phyloP scores from a whole-genome alignment of 2,113 vertebrate species.

The Tonatia bakeri region DNA sequence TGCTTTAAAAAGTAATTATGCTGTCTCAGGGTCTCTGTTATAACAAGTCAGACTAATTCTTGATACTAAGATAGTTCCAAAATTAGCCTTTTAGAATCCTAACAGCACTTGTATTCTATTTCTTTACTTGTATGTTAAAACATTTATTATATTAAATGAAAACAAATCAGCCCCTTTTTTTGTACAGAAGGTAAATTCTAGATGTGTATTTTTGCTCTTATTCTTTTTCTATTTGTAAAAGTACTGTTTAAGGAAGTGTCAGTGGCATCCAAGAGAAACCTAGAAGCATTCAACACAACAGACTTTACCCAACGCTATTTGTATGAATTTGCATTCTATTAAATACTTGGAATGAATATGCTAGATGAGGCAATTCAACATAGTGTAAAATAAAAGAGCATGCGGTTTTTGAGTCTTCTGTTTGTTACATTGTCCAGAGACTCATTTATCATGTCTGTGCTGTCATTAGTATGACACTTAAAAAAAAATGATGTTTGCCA shows the following conservation, averaged over 20 bases:
- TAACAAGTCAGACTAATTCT: not conserved
- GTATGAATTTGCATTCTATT: slow-evolving; percentile 55
- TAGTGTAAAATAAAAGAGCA: slow-evolving; percentile 34
- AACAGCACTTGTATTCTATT: slow-evolving; percentile 28
- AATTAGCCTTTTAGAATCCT: slow-evolving; percentile 35
- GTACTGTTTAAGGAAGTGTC: not conserved
- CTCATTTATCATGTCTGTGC: not conserved
- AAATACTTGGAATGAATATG: slow-evolving; percentile 51
- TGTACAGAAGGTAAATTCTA: slow-evolving; percentile 25
- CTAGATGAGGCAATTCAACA: slow-evolving; percentile 32
- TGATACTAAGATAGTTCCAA: slow-evolving; percentile 34
- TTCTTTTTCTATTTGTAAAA: slow-evolving; percentile 30
- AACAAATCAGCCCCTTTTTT: not conserved
- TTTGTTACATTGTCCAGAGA: slow-evolving; percentile 11
- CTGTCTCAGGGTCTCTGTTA: not conserved
- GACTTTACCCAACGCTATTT: slow-evolving; percentile 51
- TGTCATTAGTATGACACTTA: not conserved
- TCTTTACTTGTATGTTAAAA: slow-evolving; percentile 47
- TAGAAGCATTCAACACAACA: not conserved
- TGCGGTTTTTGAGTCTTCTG: slow-evolving; percentile 14
- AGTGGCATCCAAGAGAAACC: not conserved
- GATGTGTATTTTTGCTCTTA: not conserved
- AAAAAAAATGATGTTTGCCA: not conserved
- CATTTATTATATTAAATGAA: slow-evolving; percentile 41
- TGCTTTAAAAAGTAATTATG: not conserved